These are phyloP conservation scores for Phrynosoma platyrhinos DNA, from an alignment of 2,113 vertebrate genomes.

Conservation along the genomic window DNA sequence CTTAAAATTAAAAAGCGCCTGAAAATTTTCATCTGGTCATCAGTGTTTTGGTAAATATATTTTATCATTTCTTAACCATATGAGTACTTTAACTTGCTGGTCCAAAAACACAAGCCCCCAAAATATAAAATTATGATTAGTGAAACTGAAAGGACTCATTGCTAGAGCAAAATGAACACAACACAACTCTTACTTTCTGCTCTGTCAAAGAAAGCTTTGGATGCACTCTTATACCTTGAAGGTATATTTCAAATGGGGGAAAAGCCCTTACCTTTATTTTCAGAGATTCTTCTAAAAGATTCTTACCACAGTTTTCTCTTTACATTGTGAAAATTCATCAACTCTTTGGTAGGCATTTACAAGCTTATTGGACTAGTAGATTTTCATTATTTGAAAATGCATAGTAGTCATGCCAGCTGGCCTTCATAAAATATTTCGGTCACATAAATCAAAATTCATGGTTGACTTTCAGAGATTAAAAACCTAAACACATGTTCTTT, in stretches of 20 bases:
- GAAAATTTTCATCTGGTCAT: not conserved
- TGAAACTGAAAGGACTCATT: constrained; percentile 36
- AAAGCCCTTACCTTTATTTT: constrained; percentile 28
- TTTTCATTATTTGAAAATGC: constrained; percentile 26
- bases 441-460: constrained; percentile 37
- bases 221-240: constrained; percentile 28
- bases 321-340: constrained; percentile 50
- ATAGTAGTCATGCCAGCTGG: constrained; percentile 14
- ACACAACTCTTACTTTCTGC: constrained; percentile 4
- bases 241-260: constrained; percentile 38
- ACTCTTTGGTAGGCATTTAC: constrained; percentile 33
- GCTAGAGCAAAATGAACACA: constrained; percentile 24
- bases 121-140: not conserved
- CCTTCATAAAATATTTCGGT: constrained; percentile 38
- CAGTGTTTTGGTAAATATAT: not conserved
- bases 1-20: not conserved
- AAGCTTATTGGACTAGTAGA: constrained; percentile 20
- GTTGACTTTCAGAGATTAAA: constrained; percentile 30
- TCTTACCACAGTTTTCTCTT: not conserved
- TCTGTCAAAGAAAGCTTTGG: constrained; percentile 37
- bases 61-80: not conserved
- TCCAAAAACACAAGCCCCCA: not conserved
- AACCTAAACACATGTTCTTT: constrained; percentile 56
- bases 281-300: constrained; percentile 23
- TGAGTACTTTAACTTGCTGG: not conserved